Evolutionary conservation across 2,797 vertebrate species (phyloP).

Genomic region (Ptychadena robeensis): DNA sequence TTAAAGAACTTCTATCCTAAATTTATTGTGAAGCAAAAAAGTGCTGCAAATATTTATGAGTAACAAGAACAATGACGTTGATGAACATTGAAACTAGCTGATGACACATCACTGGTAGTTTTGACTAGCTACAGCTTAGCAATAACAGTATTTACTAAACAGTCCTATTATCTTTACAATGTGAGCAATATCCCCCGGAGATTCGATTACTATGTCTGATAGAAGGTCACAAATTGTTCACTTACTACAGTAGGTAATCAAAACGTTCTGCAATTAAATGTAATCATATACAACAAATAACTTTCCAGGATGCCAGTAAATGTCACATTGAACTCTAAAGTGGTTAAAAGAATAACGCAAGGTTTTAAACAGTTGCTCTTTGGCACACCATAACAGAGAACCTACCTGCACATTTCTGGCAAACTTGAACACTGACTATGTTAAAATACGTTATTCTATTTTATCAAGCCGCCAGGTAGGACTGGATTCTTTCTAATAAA

Average conservation of each 20-base stretch:
- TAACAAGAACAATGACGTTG: conserved; percentile 58
- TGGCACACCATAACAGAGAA: neutral
- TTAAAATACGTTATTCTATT: no score
- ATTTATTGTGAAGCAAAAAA: conserved; percentile 64
- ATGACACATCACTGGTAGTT: conserved; percentile 64
- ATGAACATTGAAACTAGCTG: conserved; percentile 65
- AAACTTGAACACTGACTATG: no score
- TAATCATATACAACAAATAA: conserved; percentile 12
- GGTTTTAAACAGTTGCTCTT: neutral
- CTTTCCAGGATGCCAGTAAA: neutral
- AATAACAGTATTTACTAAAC: conserved; percentile 69
- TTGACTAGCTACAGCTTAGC: conserved; percentile 62
- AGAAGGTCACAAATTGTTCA: conserved; percentile 14
- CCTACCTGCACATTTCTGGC: no score
- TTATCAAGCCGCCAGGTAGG: no score
- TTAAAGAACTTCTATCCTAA: conserved; percentile 65
- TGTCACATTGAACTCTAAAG: neutral
- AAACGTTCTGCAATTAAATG: neutral
- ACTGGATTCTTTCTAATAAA: no score
- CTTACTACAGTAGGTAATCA: conserved; percentile 20
- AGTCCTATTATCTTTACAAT: conserved; percentile 62
- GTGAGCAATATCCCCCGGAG: conserved; percentile 63
- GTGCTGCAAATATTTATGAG: conserved; percentile 69
- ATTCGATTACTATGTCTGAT: conserved; percentile 13
- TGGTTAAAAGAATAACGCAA: neutral